Evolutionary conservation across 2,113 vertebrate species (phyloP), one percentile per base, ranked within the genome.

Genomic region (Bubo blakistoni): DNA sequence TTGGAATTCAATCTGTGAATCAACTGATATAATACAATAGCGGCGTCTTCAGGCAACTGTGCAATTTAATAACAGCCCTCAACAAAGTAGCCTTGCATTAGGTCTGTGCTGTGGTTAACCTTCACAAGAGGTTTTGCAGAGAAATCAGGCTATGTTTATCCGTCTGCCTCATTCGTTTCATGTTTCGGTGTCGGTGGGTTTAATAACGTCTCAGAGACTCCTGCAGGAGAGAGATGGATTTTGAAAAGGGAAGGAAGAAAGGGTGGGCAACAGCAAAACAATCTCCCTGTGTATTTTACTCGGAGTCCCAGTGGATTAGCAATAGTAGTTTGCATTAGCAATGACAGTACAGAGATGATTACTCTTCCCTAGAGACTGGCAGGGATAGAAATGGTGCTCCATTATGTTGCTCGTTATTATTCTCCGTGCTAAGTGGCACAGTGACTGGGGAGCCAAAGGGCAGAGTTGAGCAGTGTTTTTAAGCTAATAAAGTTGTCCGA

Each of bases 391-490:
- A 94, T 84, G 77, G 70, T 46, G 49, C 81, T 95, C 86, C 96
- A 70, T 97, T 97, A 88, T 91, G 66, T 55, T 49, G 61, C 85
- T 94, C 81, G 40, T 95, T 97, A 97, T 92, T 94, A 93, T 97
- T 97, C 92, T 92, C 63, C 29, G 7, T 55, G 91, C 72, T 86
- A 94, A 93, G 67, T 83, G 81, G 61, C 79, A 29, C 76, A 6
- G 91, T 58, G 90, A 65, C 89, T 91, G 85, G 65, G 40, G 78
- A 95, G 90, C 81, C 94, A 89, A 96, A 95, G 72, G 96, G 61
- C 62, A 92, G 92, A 80, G 74, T 25, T 85, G 78, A 94, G 95
- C 92, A 13, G 52, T 69, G 70, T 38, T 92, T 98, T 96, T 96
- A 91, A 97, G 78, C 59, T 94, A 86, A 63, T 91, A 80, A 95